Evolutionary conservation across 1,140 invertebrate species (phyloP).

Genomic region (Magallana gigas): DNA sequence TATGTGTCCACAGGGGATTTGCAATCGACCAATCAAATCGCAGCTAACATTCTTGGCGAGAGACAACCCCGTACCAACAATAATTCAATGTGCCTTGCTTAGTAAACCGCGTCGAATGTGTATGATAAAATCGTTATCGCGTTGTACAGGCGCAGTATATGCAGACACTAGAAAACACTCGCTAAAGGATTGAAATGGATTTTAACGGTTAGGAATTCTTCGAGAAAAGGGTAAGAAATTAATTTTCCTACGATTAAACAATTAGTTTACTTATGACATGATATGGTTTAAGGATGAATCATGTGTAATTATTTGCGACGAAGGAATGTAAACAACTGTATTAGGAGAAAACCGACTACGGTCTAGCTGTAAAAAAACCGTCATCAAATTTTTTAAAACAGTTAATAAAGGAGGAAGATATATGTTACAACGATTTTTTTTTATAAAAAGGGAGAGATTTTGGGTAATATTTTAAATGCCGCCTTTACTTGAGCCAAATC

Average conservation of each 20-base stretch:
- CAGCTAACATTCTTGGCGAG: slow-evolving; percentile 50
- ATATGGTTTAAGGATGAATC: background rate
- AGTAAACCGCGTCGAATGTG: slow-evolving; percentile 58
- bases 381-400: background rate
- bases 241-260: background rate
- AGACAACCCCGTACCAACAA: slow-evolving; percentile 62
- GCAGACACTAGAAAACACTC: slow-evolving; percentile 24
- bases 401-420: background rate
- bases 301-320: slow-evolving; percentile 16
- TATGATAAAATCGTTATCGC: slow-evolving; percentile 60
- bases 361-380: background rate
- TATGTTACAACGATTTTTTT: background rate
- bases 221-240: background rate
- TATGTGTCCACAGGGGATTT: slow-evolving; percentile 61
- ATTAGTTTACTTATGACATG: background rate
- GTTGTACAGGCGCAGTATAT: slow-evolving; percentile 47
- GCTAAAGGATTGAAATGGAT: background rate
- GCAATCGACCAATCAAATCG: slow-evolving; percentile 56
- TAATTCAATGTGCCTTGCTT: slow-evolving; percentile 62
- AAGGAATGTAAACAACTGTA: slow-evolving; percentile 15
- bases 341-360: background rate
- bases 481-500: too few relatives aligned
- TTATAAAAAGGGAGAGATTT: background rate
- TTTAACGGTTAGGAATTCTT: background rate
- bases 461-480: too few relatives aligned